Conservation (phyloP, 2,888 invertebrate genomes). For the Serrognathus titanus region DNA sequence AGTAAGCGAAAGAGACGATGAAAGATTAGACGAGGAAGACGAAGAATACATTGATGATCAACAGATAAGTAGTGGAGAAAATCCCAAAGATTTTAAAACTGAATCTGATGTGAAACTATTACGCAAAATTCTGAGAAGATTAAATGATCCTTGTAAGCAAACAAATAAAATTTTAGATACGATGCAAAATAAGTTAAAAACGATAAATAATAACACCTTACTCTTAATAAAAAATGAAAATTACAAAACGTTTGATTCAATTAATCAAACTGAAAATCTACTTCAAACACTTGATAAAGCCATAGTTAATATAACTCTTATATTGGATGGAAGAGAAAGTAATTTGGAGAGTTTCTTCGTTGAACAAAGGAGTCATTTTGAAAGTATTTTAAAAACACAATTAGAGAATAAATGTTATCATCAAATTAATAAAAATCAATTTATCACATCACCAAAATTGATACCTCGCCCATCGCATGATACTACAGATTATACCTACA, state of each 20-base stretch:
- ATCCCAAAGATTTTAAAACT: conserved; percentile 15
- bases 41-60: conserved; percentile 30
- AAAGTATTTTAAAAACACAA: conserved; percentile 18
- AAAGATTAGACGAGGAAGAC: conserved; percentile 30
- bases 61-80: conserved; percentile 23
- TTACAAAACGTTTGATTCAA: no score
- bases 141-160: conserved; percentile 34
- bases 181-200: conserved; percentile 35
- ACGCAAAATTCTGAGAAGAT: conserved; percentile 32
- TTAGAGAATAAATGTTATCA: conserved; percentile 9
- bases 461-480: neutral
- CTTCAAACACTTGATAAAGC: conserved; percentile 34
- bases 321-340: conserved; percentile 31
- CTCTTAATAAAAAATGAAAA: no score
- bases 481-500: neutral
- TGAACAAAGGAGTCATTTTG: conserved; percentile 24
- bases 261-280: neutral
- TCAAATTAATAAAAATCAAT: neutral
- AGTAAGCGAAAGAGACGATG: conserved; percentile 31
- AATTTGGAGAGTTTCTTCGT: conserved; percentile 21
- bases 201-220: conserved; percentile 38
- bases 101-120: conserved; percentile 26
- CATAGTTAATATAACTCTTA: conserved; percentile 33
- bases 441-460: neutral
- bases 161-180: conserved; percentile 39